Base-by-base conservation (phyloP, 2,797 vertebrate species). In the Bradypodion pumilum region DNA sequence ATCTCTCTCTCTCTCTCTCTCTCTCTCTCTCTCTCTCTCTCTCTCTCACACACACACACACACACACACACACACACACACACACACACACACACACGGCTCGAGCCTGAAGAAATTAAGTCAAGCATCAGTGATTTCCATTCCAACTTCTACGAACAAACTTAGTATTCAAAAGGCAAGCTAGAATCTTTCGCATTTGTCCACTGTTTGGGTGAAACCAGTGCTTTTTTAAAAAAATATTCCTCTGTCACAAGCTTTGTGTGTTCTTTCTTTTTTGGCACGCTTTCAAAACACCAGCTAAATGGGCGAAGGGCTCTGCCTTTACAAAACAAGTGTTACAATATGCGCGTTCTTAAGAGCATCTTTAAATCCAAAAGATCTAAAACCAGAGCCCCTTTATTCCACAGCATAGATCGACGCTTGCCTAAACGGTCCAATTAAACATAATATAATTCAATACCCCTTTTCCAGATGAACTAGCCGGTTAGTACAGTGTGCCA, bases 141-240 rank as follows among this genome's bases (percentile, higher is more conserved):
- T 81, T 85, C 56, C 73, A 94, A 95, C 94, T 95, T 94, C 82
- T 19, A 60, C 21, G 86, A 52, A 75, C 77, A 87, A 92, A 92
- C 87, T 91, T 90, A 82, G 85, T 35, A 81, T 78, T 74, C 78
- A n/a, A 35, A 79, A 82, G n/a, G 78, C 56, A 82, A 83, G 82
- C 52, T 74, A 7, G 37, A 63, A 82, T 72, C 72, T 80, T 79
- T 85, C 80, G 35, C 25, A 84, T 69, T 37, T 68, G 74, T 42
- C 19, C 32, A 7, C 35, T n/a, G 21, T 10, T 72, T 44, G 81
- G 37, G 63, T 12, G 35, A 70, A 72, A 35, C 9, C 32, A 62
- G 15, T 37, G 15, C 46, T 46, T 37, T 66, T 75, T 63, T 32
- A n/a, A n/a, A n/a, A 21, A 16, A 56, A 1, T 46, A 65, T 72